Base-by-base conservation (phyloP, 2,113 vertebrate genomes). In the Gobius niger region DNA sequence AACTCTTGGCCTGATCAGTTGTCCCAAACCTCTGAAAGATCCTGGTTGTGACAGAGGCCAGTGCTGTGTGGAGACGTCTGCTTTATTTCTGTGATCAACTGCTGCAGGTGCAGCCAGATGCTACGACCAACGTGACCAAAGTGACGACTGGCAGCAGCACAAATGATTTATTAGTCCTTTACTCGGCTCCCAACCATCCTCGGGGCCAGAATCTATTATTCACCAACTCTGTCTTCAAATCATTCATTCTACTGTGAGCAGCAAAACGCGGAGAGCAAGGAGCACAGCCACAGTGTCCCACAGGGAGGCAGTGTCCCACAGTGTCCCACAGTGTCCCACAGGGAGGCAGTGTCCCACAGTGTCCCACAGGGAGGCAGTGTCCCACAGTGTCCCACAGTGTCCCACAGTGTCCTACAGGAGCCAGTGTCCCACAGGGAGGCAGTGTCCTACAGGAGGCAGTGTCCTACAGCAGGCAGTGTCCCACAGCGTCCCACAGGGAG, bases 161-260 rank as follows among this genome's bases (percentile, higher is more conserved):
- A 97, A 96, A 97, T 98, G 96, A 98, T 98, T 99, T 98, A 98
- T 98, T 97, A 97, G 95, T 96, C 95, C 96, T 98, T 96, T 95
- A 97, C 95, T 97, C 94, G 90, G 95, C 95, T 96, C 94, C 94
- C 94, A 95, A 94, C 95, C 95, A 95, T 98, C 96, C 96, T 96
- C 90, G 76, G 94, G 97, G 96, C 95, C 94, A 95, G 92, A 98
- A 98, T 98, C 95, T 98, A 99, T 98, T 96, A 98, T 98, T 98
- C 95, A 98, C 94, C 93, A 95, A 95, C 94, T 94, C 94, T 96
- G 94, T 96, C 96, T 98, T 98, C 95, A 94, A 96, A 96, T 97
- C 96, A 97, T 98, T 96, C 97, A 96, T 99, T 98, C 94, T 96
- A 94, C 92, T 92, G 91, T 92, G 91, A 92, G 93, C 93, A 95